Evolutionary conservation across 2,888 invertebrate species (phyloP), one percentile per base, ranked within the genome.

Genomic region (Parnassius orleans): DNA sequence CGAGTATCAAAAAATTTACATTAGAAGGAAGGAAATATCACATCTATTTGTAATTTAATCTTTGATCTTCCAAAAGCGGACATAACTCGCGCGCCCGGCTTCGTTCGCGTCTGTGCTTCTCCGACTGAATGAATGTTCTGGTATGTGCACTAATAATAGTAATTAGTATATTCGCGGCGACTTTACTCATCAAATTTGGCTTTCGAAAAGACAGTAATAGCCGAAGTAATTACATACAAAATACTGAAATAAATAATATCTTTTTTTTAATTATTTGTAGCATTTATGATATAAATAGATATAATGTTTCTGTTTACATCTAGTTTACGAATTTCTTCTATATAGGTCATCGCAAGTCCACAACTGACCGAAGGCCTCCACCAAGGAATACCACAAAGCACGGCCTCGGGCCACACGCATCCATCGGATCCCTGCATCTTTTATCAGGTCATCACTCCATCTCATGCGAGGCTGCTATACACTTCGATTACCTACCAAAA

Each of bases 71-170:
- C 61, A 62, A 64, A 64, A 63, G 63, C 66, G 57, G 67, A 58
- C 68, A 69, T 69, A 68, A 63, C 65, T 62, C 59, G 68, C 65
- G 66, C 65, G 65, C 67, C 65, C 51, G 55, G 56, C 51, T 67
- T 52, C 57, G 58, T 54, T 60, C 57, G 55, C 66, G 66, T 71
- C 64, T 68, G 65, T 64, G 64, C 61, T 53, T 66, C 60, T 67
- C 68, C 69, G 70, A 68, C 72, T 60, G 61, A 65, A 65, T 66
- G 66, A 65, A 65, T 66, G 66, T 53, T 59, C 63, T 66, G 68
- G 65, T 65, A 68, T 70, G 64, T 68, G 58, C 52, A 52, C 54
- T 64, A 67, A 67, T 68, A 67, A 68, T 67, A 71, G 67, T 64
- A 63, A 65, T 65, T 59, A 66, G 10, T 42, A 41, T 24, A 50